Conservation (phyloP, 1,140 invertebrate species). For the Papilio polyxenes region DNA sequence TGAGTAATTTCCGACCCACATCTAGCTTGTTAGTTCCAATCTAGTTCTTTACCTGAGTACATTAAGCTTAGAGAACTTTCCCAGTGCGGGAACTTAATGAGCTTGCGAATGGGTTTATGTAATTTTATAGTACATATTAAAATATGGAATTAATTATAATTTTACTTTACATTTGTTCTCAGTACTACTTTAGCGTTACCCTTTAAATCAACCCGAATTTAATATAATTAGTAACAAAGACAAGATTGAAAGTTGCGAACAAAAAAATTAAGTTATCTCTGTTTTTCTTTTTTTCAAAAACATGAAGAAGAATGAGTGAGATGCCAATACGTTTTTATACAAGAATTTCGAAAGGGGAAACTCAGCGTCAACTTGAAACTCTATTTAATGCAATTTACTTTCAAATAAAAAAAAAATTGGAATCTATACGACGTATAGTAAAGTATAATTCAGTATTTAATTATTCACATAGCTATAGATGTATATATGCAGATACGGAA, state of each 20-base stretch:
- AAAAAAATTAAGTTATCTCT: too few species aligned
- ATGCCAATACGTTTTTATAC: too few species aligned
- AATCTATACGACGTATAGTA: too few species aligned
- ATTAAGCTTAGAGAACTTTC: conserved; percentile 22
- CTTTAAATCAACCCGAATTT: background rate
- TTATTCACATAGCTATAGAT: too few species aligned
- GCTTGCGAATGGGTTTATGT: conserved; percentile 18
- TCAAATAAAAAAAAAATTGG: too few species aligned
- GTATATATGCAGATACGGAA: too few species aligned
- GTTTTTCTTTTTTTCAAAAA: too few species aligned
- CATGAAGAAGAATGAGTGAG: too few species aligned
- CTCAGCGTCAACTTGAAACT: too few species aligned
- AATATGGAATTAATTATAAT: conserved; percentile 4
- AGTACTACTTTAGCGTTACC: background rate
- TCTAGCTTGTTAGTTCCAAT: conserved; percentile 16
- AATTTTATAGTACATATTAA: background rate
- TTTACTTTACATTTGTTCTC: background rate
- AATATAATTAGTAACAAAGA: background rate
- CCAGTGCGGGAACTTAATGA: background rate
- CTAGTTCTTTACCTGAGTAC: conserved; percentile 21
- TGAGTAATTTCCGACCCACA: conserved; percentile 11
- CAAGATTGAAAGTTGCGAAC: background rate
- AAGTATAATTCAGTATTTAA: too few species aligned
- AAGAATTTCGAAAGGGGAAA: too few species aligned
- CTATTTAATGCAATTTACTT: too few species aligned